phyloP scores from a whole-genome alignment of 1,140 invertebrate species.

The Tetragonula clypearis region DNA sequence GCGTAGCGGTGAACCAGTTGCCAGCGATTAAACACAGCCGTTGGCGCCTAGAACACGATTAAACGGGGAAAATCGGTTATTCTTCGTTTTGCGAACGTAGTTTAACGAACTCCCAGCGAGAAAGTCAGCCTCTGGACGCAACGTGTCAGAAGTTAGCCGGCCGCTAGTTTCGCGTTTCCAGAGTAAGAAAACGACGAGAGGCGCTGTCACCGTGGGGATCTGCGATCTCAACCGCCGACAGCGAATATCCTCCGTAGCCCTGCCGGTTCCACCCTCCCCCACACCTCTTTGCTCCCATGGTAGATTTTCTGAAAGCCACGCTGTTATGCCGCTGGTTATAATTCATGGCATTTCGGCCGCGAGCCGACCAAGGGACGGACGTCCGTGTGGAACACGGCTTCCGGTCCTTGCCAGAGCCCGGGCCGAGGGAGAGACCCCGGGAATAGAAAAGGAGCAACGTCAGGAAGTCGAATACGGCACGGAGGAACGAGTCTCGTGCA shows the following conservation, averaged over 20 bases:
- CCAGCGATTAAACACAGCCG: too few species aligned
- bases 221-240: slow-evolving; percentile 33
- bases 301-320: slow-evolving; percentile 64
- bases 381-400: slow-evolving; percentile 62
- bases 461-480: slow-evolving; percentile 33
- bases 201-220: slow-evolving; percentile 32
- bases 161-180: not conserved
- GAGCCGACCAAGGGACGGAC: slow-evolving; percentile 59
- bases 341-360: slow-evolving; percentile 61
- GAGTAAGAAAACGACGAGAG: slow-evolving; percentile 1
- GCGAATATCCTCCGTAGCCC: not conserved
- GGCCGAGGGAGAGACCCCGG: slow-evolving; percentile 3
- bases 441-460: slow-evolving; percentile 46
- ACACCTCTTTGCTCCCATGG: slow-evolving; percentile 40
- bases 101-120: too few species aligned
- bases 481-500: slow-evolving; percentile 56
- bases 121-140: not conserved
- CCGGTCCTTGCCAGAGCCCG: slow-evolving; percentile 38
- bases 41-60: too few species aligned
- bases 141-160: not conserved
- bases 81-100: not conserved
- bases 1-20: too few species aligned
- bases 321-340: slow-evolving; percentile 62
- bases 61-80: not conserved
- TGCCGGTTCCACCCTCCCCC: slow-evolving; percentile 9